phyloP scores from a whole-genome alignment of 2,113 vertebrate species.

The Pelmatolapia mariae region DNA sequence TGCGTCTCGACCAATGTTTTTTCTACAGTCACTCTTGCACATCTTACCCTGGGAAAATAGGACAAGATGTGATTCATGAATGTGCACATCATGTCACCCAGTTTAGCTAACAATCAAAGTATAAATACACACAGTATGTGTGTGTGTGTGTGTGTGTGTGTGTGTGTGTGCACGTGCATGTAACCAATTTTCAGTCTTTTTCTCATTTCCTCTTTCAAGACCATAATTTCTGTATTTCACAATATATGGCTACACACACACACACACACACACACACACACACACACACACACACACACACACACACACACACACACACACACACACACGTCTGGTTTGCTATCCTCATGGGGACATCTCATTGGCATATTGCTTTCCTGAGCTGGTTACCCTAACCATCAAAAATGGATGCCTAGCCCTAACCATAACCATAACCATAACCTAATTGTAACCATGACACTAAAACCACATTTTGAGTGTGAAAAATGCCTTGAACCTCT shows the following conservation, averaged over 20 bases:
- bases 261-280: background rate
- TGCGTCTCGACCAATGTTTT: background rate
- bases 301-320: background rate
- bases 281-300: background rate
- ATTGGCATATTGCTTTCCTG: background rate
- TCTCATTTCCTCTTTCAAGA: slow-evolving; percentile 34
- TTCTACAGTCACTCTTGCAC: background rate
- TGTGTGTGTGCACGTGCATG: background rate
- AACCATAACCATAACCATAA: background rate
- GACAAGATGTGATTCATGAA: background rate
- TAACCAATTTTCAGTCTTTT: background rate
- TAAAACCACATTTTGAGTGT: background rate
- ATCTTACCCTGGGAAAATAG: background rate
- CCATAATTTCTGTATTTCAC: slow-evolving; percentile 4
- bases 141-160: background rate
- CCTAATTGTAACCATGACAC: background rate
- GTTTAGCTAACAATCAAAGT: background rate
- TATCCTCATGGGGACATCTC: background rate
- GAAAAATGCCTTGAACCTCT: background rate
- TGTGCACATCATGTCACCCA: background rate
- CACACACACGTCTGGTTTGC: background rate
- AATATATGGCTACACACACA: background rate
- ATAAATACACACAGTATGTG: background rate
- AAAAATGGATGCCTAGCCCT: background rate
- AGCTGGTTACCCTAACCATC: background rate